Percentiles rank a stretch among this genome's conserved stretches.
Conservation (phyloP, 2,888 invertebrate species). For the Melinaea menophilus region DNA sequence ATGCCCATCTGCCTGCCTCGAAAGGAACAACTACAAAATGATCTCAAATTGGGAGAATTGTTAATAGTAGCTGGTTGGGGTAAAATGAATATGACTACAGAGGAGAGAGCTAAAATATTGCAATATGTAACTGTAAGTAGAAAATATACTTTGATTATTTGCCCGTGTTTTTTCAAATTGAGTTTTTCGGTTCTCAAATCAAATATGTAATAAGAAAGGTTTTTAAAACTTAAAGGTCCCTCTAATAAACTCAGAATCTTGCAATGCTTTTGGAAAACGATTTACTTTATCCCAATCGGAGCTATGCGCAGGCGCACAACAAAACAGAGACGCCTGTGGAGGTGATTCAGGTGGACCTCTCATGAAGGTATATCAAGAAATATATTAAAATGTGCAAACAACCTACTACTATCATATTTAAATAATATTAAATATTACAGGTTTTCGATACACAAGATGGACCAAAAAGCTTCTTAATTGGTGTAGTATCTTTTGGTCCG, state of each 20-base stretch:
- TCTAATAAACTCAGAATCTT: slow-evolving; percentile 45
- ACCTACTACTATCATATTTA: not conserved
- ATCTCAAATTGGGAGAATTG: slow-evolving; percentile 52
- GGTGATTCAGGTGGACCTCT: slow-evolving; percentile 82
- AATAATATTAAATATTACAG: slow-evolving; percentile 41
- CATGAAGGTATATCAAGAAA: slow-evolving; percentile 53
- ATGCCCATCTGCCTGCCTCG: slow-evolving; percentile 78
- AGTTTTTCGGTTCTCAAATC: no score
- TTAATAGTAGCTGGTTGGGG: slow-evolving; percentile 79
- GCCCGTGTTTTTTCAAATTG: no score
- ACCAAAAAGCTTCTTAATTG: slow-evolving; percentile 75
- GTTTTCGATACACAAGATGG: slow-evolving; percentile 66
- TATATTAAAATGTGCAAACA: not conserved
- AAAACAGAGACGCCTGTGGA: slow-evolving; percentile 78
- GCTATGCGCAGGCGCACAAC: slow-evolving; percentile 77
- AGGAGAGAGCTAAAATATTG: slow-evolving; percentile 58
- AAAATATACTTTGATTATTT: no score
- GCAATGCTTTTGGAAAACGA: slow-evolving; percentile 50
- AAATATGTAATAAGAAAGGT: no score
- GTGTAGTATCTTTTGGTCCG: slow-evolving; percentile 81
- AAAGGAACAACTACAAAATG: slow-evolving; percentile 44
- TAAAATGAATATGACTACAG: slow-evolving; percentile 68
- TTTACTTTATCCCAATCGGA: slow-evolving; percentile 54
- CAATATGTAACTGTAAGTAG: slow-evolving; percentile 64
- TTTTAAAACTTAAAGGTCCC: slow-evolving; percentile 45